phyloP scores from a whole-genome alignment of 2,797 vertebrate genomes.

The Morus bassanus region DNA sequence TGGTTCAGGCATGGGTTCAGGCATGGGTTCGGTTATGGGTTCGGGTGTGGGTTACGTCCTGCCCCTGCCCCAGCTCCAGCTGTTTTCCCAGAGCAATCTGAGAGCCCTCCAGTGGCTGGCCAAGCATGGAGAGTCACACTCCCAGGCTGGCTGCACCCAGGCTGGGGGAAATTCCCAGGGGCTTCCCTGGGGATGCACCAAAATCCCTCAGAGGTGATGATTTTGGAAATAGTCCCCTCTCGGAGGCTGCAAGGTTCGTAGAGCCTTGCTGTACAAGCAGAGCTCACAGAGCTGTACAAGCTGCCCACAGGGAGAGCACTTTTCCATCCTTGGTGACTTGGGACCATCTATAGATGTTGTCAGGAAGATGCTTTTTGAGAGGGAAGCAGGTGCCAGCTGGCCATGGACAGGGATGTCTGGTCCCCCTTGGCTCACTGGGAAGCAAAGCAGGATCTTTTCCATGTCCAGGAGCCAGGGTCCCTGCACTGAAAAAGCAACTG shows the following conservation, averaged over 20 bases:
- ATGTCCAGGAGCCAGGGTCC: background rate
- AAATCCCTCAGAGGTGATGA: background rate
- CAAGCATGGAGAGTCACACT: accelerated
- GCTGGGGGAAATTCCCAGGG: background rate
- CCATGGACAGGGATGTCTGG: background rate
- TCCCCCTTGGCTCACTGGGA: background rate
- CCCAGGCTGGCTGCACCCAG: background rate
- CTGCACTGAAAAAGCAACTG: background rate
- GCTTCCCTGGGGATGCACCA: background rate
- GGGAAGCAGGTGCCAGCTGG: constrained; percentile 9
- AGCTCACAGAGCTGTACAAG: accelerated
- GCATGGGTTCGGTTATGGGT: background rate
- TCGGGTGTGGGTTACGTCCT: background rate
- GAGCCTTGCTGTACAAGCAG: background rate
- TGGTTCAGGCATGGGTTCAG: accelerated
- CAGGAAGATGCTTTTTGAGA: background rate
- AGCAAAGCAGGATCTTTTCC: background rate
- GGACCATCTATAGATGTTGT: background rate
- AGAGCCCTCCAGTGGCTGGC: background rate
- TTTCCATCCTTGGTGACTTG: background rate
- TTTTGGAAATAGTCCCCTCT: background rate
- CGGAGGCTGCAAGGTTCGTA: background rate
- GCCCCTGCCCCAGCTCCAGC: background rate
- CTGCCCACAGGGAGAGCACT: background rate
- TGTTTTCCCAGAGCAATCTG: background rate